Evolutionary conservation across 2,113 vertebrate genomes (phyloP), one percentile per base, ranked within the genome.

Genomic region (Lycocorax pyrrhopterus): DNA sequence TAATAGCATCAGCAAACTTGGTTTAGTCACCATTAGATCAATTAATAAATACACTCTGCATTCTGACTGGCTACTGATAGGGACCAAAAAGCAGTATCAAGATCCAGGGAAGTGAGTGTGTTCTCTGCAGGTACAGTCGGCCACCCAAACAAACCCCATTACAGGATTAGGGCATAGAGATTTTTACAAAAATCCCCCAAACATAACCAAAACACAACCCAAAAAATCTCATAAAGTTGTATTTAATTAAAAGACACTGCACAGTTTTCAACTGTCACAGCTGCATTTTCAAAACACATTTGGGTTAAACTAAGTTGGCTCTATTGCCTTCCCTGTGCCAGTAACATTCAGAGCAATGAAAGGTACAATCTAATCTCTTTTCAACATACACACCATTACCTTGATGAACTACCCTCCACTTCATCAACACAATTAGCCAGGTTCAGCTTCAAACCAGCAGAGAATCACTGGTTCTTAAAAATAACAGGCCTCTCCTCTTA

Each of bases 221-320:
- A 4, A 47, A 25, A 3, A 7, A 3, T 3, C 6, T 1, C 27
- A 47, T 20, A 1, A 66, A 66, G 30, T 3, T 63, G 22, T 33
- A 53, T 53, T 84, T 55, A 55, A 32, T 83, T 66, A 49, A 41
- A 59, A 69, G 56, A 39, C 6, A 55, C 26, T 13, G 10, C 44
- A 71, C 23, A 64, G 29, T 33, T 72, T 68, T 16, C 23, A 69
- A 46, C 23, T 67, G 29, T 27, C 47, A 39, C 4, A 39, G 33
- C 39, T 41, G 68, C 53, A 83, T 88, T 90, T 91, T 83, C 55
- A 68, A 55, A 71, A 84, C 7, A 51, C 13, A 37, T 68, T 12
- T 73, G 14, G 75, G 21, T 85, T 76, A 53, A 79, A 69, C 17
- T 44, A 59, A 52, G 17, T 13, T 68, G 32, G 39, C 20, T 87